Base-by-base conservation (phyloP, 2,113 vertebrate species). In the Aphelocoma coerulescens region DNA sequence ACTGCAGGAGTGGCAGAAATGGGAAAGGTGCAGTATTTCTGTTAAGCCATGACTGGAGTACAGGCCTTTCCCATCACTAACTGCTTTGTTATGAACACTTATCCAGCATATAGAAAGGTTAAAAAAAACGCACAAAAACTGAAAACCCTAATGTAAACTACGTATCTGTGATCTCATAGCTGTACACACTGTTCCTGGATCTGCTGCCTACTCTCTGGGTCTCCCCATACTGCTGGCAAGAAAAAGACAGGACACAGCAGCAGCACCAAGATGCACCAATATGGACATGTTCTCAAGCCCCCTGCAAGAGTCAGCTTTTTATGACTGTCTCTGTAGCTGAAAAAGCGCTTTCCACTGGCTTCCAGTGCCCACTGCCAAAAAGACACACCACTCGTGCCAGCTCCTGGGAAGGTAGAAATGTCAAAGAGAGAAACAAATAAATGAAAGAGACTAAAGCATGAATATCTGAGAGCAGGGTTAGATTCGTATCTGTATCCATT, bases 341-440 rank as follows among this genome's bases (percentile, higher is more conserved):
- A 77, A 94, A 89, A 66, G 89, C 96, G 95, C 93, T 87, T 95
- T 97, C 96, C 78, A 73, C 52, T 65, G 90, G 71, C 92, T 92
- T 86, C 55, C 78, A 83, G 92, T 95, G 89, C 68, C 44, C 81
- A 49, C 7, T 78, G 88, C 68, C 91, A 95, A 85, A 87, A 86
- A 51, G 84, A 95, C 83, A 77, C 67, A 91, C 16, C 23, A 22
- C 49, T 71, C 92, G 65, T 95, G 91, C 96, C 96, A 96, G 93
- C 89, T 97, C 94, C 89, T 90, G 92, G 85, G 88, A 91, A 96
- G 89, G 83, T 4, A 94, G 87, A 89, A 94, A 93, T 90, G 77
- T 80, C 86, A 89, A 72, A 82, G 66, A 87, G 78, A 89, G 35
- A 88, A 95, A 88, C 33, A 95, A 93, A 81, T 28, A 91, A 80